These are phyloP conservation scores for Coelogynopora nodosa DNA, from an alignment of 2,888 invertebrate species.

Conservation along the genomic window DNA sequence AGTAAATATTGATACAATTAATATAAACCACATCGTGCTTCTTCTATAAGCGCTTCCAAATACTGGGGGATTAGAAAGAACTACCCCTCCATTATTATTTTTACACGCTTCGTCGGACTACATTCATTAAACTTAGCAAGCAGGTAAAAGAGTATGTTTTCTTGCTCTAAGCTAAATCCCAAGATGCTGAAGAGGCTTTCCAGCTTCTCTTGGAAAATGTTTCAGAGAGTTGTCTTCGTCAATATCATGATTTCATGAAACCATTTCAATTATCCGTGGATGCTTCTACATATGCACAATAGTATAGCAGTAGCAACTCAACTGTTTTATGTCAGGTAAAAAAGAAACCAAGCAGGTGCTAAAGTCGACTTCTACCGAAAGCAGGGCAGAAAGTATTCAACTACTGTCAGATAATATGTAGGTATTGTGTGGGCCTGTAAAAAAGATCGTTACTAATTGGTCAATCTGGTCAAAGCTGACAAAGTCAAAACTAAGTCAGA, in stretches of 20 bases:
- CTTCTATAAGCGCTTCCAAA: too few relatives aligned
- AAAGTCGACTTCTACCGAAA: slow-evolving; percentile 10
- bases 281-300: too few relatives aligned
- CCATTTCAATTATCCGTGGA: slow-evolving; percentile 17
- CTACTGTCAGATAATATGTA: neutral
- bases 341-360: neutral
- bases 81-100: too few relatives aligned
- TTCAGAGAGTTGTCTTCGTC: neutral
- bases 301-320: neutral
- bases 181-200: too few relatives aligned
- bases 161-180: too few relatives aligned
- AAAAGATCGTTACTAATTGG: neutral
- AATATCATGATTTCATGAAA: neutral
- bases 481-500: neutral
- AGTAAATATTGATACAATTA: too few relatives aligned
- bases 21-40: too few relatives aligned
- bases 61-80: too few relatives aligned
- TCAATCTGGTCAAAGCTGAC: neutral
- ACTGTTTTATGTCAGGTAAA: slow-evolving; percentile 22
- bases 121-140: too few relatives aligned
- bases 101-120: too few relatives aligned
- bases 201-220: too few relatives aligned
- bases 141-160: too few relatives aligned
- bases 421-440: neutral
- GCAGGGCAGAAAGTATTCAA: slow-evolving; percentile 25